phyloP scores from a whole-genome alignment of 2,797 vertebrate genomes.

The Chloroceryle amazona region DNA sequence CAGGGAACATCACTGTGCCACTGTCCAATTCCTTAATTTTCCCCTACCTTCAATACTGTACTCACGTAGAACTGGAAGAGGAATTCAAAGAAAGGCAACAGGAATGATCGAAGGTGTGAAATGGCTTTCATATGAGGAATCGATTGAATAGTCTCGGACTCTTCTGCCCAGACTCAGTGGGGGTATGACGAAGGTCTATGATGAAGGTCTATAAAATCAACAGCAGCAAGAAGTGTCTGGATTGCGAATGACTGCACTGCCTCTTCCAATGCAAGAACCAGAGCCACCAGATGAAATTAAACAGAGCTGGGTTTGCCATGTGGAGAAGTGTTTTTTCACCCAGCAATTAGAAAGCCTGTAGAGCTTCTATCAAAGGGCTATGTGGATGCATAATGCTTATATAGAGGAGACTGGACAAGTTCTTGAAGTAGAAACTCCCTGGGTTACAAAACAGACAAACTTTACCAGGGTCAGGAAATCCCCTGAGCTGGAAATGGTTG shows the following conservation, averaged over 20 bases:
- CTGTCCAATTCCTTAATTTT: background rate
- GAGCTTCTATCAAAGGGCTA: background rate
- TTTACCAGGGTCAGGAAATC: slow-evolving; percentile 14
- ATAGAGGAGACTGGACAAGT: background rate
- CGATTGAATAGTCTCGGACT: background rate
- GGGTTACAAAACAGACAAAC: background rate
- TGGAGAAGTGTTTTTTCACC: background rate
- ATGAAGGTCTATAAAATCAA: background rate
- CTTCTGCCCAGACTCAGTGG: background rate
- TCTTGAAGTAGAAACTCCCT: background rate
- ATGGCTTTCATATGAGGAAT: background rate
- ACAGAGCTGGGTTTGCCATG: background rate
- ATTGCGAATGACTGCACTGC: background rate
- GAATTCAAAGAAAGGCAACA: background rate
- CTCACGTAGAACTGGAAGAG: background rate
- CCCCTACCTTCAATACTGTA: background rate
- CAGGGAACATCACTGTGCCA: background rate
- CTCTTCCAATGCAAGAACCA: background rate
- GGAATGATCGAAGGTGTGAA: background rate
- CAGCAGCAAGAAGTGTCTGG: background rate
- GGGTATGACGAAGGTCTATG: background rate
- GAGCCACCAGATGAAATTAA: background rate
- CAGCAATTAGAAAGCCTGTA: background rate
- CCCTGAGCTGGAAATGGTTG: background rate
- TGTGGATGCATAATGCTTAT: background rate